phyloP scores from a whole-genome alignment of 2,888 invertebrate genomes.

The Acanthosepion lycidas region DNA sequence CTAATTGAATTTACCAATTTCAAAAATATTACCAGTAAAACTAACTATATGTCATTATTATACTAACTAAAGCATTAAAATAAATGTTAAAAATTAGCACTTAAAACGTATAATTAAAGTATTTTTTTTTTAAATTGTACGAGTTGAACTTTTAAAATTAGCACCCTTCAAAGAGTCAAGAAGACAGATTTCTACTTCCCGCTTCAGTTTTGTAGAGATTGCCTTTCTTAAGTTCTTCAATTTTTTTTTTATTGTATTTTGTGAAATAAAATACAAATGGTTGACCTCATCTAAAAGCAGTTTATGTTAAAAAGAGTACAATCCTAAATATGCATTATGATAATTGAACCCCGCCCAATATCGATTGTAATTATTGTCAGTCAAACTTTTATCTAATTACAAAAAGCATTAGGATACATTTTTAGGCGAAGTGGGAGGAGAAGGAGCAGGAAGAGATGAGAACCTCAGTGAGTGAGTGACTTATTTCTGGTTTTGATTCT shows the following conservation, averaged over 20 bases:
- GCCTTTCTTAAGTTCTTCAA: not conserved
- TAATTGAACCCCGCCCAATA: conserved; percentile 37
- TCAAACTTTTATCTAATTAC: conserved; percentile 35
- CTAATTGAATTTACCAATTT: not conserved
- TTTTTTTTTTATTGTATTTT: not conserved
- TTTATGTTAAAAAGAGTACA: not conserved
- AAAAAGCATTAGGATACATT: not conserved
- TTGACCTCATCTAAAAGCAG: not conserved
- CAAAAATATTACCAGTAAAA: not conserved
- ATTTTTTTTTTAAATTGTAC: too few relatives aligned
- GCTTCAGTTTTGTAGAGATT: not conserved
- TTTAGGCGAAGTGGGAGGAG: not conserved
- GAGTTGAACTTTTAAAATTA: not conserved
- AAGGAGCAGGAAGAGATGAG: not conserved
- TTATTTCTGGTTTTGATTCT: not conserved
- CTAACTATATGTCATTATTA: not conserved
- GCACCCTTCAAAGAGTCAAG: not conserved
- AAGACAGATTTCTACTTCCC: not conserved
- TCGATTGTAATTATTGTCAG: not conserved
- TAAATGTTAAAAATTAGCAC: too few relatives aligned
- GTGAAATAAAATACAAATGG: not conserved
- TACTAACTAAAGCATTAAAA: not conserved
- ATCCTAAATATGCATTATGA: not conserved
- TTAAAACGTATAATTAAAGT: too few relatives aligned
- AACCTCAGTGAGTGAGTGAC: too few relatives aligned